Evolutionary conservation across 2,113 vertebrate genomes (phyloP), one percentile per base, ranked within the genome.

Genomic region (Brachypodius melanocephalos): DNA sequence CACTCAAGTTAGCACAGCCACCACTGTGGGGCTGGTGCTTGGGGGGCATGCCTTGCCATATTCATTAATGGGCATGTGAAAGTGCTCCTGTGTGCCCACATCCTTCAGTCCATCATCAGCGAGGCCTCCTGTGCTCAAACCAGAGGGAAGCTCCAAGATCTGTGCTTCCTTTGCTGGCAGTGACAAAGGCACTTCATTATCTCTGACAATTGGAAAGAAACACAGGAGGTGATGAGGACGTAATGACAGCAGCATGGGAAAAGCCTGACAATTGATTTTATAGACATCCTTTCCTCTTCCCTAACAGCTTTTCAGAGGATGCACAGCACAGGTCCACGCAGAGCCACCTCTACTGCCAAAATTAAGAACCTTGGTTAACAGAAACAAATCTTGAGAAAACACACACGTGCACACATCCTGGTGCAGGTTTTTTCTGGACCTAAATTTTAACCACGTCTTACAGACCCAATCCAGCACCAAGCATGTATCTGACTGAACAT

Each of bases 1-100:
- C 32, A 67, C 24, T 4, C 1, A 19, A 73, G 21, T 46, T 4
- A 51, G 42, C 2, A 5, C 31, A 69, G 63, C 12, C 2, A 3
- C 17, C 22, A 26, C 1, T 0, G 0, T 6, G 31, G 16, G 28
- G 24, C 36, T 29, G 21, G 8, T 36, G 76, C 65, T 79, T 1
- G 0, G 43, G 43, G n/a, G 25, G 5, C 62, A 54, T 0, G 4
- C 40, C 43, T 19, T 71, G 28, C 34, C 34, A 68, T 34, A 42
- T 10, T 71, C 8, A 0, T 17, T 63, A 62, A 36, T 0, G 14
- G 83, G 36, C 51, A 29, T 0, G 1, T 17, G 4, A 43, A 42
- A 78, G 89, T 0, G 3, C 49, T 72, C 57, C 76, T 48, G 20
- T 29, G 49, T 29, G 48, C 7, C 2, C 24, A 75, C 1, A 1